Evolutionary conservation across 2,888 invertebrate species (phyloP).

Genomic region (Schizotus pectinicornis): DNA sequence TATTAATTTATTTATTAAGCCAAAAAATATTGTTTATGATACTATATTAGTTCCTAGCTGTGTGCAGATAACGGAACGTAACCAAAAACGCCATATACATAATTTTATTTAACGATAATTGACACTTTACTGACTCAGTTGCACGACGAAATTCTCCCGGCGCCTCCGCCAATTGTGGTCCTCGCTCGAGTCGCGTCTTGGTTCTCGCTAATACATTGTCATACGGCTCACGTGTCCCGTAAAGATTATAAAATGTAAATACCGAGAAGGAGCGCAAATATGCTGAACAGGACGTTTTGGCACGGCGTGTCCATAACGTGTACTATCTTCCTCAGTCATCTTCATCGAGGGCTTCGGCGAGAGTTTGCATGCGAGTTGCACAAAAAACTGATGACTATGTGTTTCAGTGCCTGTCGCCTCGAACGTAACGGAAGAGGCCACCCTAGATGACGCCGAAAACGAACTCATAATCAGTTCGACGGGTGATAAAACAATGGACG

Average conservation of each 20-base stretch:
- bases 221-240: too few relatives aligned
- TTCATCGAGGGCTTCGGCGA: constrained; percentile 34
- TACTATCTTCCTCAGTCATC: constrained; percentile 43
- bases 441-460: constrained; percentile 59
- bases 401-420: constrained; percentile 54
- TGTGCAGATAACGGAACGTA: too few relatives aligned
- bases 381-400: constrained; percentile 30
- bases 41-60: too few relatives aligned
- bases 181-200: too few relatives aligned
- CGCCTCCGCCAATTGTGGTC: too few relatives aligned
- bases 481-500: constrained; percentile 60
- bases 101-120: too few relatives aligned
- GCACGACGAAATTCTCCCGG: too few relatives aligned
- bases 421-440: constrained; percentile 63
- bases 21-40: too few relatives aligned
- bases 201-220: too few relatives aligned
- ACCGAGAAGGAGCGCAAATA: constrained; percentile 2
- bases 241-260: constrained; percentile 26
- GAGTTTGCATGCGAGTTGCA: constrained; percentile 27
- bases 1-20: too few relatives aligned
- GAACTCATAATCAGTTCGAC: constrained; percentile 63
- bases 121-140: too few relatives aligned
- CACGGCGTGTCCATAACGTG: constrained; percentile 36
- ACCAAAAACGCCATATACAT: too few relatives aligned
- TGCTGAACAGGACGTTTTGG: constrained; percentile 10